Base-by-base conservation (phyloP, 2,797 vertebrate species). In the Pelochelys cantorii region DNA sequence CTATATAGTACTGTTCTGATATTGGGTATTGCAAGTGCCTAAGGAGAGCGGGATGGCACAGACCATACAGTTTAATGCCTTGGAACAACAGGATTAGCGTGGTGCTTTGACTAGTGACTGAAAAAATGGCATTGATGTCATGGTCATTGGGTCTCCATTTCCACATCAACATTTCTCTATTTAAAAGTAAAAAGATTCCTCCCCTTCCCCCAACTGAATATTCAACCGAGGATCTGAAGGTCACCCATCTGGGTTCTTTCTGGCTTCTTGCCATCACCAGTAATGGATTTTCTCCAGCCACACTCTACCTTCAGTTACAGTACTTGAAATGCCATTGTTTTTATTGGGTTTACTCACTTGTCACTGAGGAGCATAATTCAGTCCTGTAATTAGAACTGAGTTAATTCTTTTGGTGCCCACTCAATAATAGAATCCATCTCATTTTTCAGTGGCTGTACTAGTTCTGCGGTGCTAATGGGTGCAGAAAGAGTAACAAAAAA, bases 401-500 rank as follows among this genome's bases (percentile, higher is more conserved):
- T 23, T 17, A 86, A 81, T 86, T 90, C 85, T 93, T 83, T 93
- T 85, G 57, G 85, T 85, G 79, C 2, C 10, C 60, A 91, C 52
- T 82, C 92, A 52, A 52, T 48, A 71, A 86, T 10, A 27, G 87
- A 84, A 91, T 59, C 79, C 85, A 84, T 79, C 81, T 68, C 18
- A 12, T 37, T 71, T 34, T 77, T 14, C 34, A 11, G 14, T 68
- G 59, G 56, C 85, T 90, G 85, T 52, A 34, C 85, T 86, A 34
- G 83, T 77, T 2, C 17, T 95, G 94, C 89, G 8, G 92, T 87
- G 88, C 83, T 85, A 89, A 85, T 85, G 91, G 88, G 31, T 86
- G 74, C 54, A 25, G 92, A 96, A 96, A 93, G 54, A 95, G 90
- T 90, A 95, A 94, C 88, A 20, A 2, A 79, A 88, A 78, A 48